Conservation (phyloP, 2,888 invertebrate species). For the Onchidella celtica region DNA sequence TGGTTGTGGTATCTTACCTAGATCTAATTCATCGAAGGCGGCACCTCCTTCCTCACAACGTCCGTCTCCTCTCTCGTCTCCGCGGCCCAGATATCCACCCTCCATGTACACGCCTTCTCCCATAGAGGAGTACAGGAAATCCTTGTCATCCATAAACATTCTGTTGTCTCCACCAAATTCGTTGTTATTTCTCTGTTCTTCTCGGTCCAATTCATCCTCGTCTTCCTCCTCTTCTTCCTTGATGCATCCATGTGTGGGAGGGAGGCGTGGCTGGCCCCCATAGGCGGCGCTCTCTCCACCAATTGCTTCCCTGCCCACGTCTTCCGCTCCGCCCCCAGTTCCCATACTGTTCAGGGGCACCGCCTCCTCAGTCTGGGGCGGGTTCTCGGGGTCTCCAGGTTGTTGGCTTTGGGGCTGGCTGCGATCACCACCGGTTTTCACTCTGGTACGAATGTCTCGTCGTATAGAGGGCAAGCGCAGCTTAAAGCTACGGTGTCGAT, state of each 20-base stretch:
- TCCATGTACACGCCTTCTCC: slow-evolving; percentile 29
- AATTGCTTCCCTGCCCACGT: slow-evolving; percentile 20
- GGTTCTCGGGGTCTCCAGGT: slow-evolving; percentile 69
- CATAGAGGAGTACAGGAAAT: neutral
- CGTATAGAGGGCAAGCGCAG: slow-evolving; percentile 78
- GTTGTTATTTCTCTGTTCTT: slow-evolving; percentile 15
- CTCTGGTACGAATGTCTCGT: slow-evolving; percentile 69
- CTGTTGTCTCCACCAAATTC: slow-evolving; percentile 6
- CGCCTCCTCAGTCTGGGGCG: slow-evolving; percentile 64
- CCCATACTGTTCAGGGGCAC: slow-evolving; percentile 70
- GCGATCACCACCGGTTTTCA: slow-evolving; percentile 57
- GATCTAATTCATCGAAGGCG: slow-evolving; percentile 22
- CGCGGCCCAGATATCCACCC: slow-evolving; percentile 21
- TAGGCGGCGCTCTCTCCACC: slow-evolving; percentile 40
- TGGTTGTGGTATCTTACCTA: slow-evolving; percentile 39
- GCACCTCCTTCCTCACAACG: slow-evolving; percentile 13
- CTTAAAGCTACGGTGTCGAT: slow-evolving; percentile 77
- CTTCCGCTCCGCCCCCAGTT: slow-evolving; percentile 37
- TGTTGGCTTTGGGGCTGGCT: slow-evolving; percentile 51
- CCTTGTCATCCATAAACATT: neutral
- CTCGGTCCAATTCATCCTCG: neutral
- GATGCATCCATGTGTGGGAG: slow-evolving; percentile 23
- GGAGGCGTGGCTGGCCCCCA: slow-evolving; percentile 19
- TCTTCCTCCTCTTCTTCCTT: slow-evolving; percentile 45
- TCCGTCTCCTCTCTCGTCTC: slow-evolving; percentile 11